Conservation (phyloP, 1,140 invertebrate species). For the Heliconius himera region DNA sequence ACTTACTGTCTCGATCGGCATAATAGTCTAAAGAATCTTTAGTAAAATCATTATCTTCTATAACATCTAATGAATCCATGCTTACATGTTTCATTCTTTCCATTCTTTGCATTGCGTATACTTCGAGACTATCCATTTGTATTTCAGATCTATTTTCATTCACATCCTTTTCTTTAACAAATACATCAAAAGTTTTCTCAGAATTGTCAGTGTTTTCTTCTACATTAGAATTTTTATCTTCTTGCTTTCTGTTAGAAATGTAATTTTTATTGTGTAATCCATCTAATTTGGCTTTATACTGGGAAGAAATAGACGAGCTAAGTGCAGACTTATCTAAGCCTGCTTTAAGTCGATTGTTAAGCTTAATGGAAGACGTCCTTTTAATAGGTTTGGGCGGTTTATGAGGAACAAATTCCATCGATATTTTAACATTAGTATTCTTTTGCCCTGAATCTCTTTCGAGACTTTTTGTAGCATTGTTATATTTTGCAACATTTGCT, state of each 20-base stretch:
- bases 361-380: constrained; percentile 78
- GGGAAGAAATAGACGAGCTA: constrained; percentile 76
- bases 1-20: constrained; percentile 68
- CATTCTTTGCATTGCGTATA: constrained; percentile 80
- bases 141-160: constrained; percentile 83
- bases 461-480: constrained; percentile 77
- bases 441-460: constrained; percentile 83
- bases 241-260: constrained; percentile 62
- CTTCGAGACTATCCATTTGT: constrained; percentile 83
- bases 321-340: constrained; percentile 69
- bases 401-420: constrained; percentile 82
- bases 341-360: constrained; percentile 75
- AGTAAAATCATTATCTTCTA: constrained; percentile 75
- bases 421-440: constrained; percentile 77
- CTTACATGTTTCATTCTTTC: constrained; percentile 77
- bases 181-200: constrained; percentile 83
- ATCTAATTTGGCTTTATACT: constrained; percentile 79
- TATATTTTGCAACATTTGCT: constrained; percentile 69
- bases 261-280: constrained; percentile 78
- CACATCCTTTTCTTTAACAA: constrained; percentile 82
- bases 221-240: constrained; percentile 70
- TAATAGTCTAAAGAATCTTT: constrained; percentile 79
- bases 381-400: constrained; percentile 82
- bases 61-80: constrained; percentile 78
- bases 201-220: constrained; percentile 58